Base-by-base conservation (phyloP, 2,888 invertebrate species). In the Dryomyza anilis region DNA sequence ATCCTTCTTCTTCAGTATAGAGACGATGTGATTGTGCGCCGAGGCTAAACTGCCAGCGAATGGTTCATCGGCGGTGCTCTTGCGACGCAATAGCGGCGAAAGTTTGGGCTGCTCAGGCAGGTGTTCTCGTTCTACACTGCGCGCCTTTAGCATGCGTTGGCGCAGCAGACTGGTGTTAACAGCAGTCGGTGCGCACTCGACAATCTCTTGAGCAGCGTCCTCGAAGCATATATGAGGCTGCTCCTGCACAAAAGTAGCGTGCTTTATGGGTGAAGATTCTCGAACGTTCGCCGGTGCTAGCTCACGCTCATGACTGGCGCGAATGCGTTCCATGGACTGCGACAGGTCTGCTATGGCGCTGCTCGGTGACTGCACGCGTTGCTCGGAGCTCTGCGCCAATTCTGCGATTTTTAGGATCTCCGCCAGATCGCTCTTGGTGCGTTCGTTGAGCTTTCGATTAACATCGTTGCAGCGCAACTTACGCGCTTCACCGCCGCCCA, bases 1-100 rank as follows among this genome's bases (percentile, higher is more conserved):
- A 74, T 75, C 83, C 78, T 90, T 91, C 72, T 89, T 87, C 81
- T 91, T 91, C 48, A 91, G 83, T 75, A 91, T 91, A 65, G 91
- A 91, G 65, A 88, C 88, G 50, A 83, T 83, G 63, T 83, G 83
- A 69, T 81, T 76, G 81, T 87, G 73, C 79, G 86, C 78, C 79
- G 86, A 81, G 78, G 64, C 19, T 7, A 59, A 14, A 4, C 52
- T n/a, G 1, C 48, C 45, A 1, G 62, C 29, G 0, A 33, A n/a
- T 2, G 71, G 69, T 67, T 85, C 85, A 76, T 86, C 86, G 45
- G 84, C 86, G 36, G 84, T 83, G 68, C 81, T 83, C 67, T 79
- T 81, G 52, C 81, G 77, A 3, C 82, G 71, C 57, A 79, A 46
- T 33, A 78, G 76, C 2, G 80, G 80, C 1, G 81, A 79, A 21